These are phyloP conservation scores for Escarpia spicata DNA, from an alignment of 2,888 invertebrate genomes.

Conservation along the genomic window DNA sequence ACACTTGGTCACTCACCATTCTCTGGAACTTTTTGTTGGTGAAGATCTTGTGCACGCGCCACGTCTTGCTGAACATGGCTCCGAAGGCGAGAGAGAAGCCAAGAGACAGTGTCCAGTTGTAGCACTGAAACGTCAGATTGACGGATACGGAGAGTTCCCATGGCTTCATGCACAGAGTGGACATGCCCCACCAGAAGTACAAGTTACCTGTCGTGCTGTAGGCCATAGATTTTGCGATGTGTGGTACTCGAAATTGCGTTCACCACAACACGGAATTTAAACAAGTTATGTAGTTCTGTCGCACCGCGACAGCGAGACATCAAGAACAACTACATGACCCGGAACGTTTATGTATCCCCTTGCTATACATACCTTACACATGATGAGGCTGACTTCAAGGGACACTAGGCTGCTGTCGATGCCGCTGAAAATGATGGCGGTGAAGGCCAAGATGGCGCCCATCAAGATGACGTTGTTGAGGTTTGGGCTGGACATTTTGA, in stretches of 20 bases:
- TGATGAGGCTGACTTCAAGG: constrained; percentile 32
- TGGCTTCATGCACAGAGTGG: too few relatives aligned
- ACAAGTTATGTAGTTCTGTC: too few relatives aligned
- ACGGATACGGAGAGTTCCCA: too few relatives aligned
- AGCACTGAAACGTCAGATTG: constrained; percentile 37
- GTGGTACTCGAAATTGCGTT: too few relatives aligned
- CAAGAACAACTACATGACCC: too few relatives aligned
- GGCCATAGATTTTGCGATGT: too few relatives aligned
- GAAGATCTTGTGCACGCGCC: constrained; percentile 50
- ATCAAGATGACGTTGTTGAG: constrained; percentile 49
- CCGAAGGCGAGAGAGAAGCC: constrained; percentile 50
- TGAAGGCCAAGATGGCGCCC: constrained; percentile 43
- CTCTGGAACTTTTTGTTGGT: constrained; percentile 49
- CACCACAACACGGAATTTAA: too few relatives aligned
- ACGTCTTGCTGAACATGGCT: constrained; percentile 52
- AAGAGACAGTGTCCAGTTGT: constrained; percentile 47
- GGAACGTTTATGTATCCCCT: neutral
- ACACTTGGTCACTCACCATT: constrained; percentile 37
- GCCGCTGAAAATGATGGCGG: constrained; percentile 43
- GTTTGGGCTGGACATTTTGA: constrained; percentile 53
- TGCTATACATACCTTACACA: constrained; percentile 41
- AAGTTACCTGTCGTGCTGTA: too few relatives aligned
- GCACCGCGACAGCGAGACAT: too few relatives aligned
- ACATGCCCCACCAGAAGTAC: too few relatives aligned
- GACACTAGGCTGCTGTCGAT: constrained; percentile 38